A percentile compares a stretch with the other conserved stretches of the same genome.
These are phyloP conservation scores for Epiblema foenella DNA, from an alignment of 2,888 invertebrate species.

Conservation along the genomic window DNA sequence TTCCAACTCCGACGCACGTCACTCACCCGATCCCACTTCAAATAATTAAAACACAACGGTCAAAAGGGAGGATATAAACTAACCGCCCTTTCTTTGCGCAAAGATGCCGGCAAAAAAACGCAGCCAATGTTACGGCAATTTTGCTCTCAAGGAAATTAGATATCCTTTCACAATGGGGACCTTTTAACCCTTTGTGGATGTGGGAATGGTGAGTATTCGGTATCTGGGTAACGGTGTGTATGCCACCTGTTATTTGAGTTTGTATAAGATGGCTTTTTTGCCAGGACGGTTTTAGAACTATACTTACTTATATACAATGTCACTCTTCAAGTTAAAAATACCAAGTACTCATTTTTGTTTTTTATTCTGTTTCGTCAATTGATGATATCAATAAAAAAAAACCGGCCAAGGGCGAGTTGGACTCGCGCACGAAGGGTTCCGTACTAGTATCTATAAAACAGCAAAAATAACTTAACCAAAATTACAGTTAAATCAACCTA, in stretches of 20 bases:
- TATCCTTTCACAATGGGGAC: constrained; percentile 78
- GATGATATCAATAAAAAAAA: too few relatives aligned
- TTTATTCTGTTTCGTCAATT: too few relatives aligned
- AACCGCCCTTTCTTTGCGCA: constrained; percentile 84
- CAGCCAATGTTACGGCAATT: constrained; percentile 83
- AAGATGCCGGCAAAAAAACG: constrained; percentile 71
- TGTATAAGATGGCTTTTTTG: constrained; percentile 14
- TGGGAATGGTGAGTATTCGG: constrained; percentile 68
- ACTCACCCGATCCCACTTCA: constrained; percentile 74
- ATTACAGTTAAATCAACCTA: too few relatives aligned
- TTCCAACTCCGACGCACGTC: constrained; percentile 62
- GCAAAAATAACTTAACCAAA: too few relatives aligned
- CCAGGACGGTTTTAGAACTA: too few relatives aligned
- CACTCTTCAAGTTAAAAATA: too few relatives aligned
- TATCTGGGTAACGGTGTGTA: constrained; percentile 55
- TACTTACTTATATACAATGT: too few relatives aligned
- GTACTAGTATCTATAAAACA: too few relatives aligned
- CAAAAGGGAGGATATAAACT: constrained; percentile 82
- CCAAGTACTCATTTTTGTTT: too few relatives aligned
- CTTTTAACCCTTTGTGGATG: constrained; percentile 76
- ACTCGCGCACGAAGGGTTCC: too few relatives aligned
- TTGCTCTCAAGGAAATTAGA: constrained; percentile 84
- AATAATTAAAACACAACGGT: constrained; percentile 81
- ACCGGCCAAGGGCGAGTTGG: too few relatives aligned
- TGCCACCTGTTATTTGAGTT: constrained; percentile 55